Base-by-base conservation (phyloP, 2,113 vertebrate species). In the Myrmecobius fasciatus region DNA sequence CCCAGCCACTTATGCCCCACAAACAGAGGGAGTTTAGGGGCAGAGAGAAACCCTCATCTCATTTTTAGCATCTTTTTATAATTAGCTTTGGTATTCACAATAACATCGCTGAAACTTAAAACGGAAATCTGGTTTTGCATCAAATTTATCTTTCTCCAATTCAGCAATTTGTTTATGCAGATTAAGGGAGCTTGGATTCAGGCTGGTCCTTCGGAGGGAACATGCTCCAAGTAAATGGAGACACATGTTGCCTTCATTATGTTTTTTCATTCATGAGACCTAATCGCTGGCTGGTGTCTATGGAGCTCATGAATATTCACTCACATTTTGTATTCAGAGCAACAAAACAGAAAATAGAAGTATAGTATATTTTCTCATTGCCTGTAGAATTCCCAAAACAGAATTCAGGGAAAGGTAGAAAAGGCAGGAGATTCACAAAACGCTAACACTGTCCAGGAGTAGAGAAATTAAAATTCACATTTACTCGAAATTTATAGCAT, bases 41-140 rank as follows among this genome's bases (percentile, higher is more conserved):
- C n/a, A 83, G 1, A 24, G n/a, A 83, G 67, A n/a, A 43, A 17
- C 67, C 67, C 20, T 83, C 10, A n/a, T 36, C 46, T 14, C 91
- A 26, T 36, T 14, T 94, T 93, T 52, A 83, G 10, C 9, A 91
- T 17, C 26, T 25, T 75, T 94, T 97, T 89, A 53, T 52, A 92
- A 60, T 67, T 90, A 92, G 8, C 7, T 93, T 92, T 93, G 46
- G 1, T 22, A 91, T 1, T 93, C 46, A 54, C 53, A 54, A 24
- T 54, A 91, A 95, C 8, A 54, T 89, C 12, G 8, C 22, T 75
- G 46, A 93, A 95, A 94, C 46, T 43, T 25, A 96, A 94, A 97
- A 93, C 14, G 9, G 94, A 92, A 95, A 89, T 24, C 17, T 93
- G 52, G 96, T 96, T 96, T 83, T 49, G 95, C 96, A 53, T 88